phyloP scores from a whole-genome alignment of 1,140 invertebrate genomes.

The Stenopsyche tienmushanensis region DNA sequence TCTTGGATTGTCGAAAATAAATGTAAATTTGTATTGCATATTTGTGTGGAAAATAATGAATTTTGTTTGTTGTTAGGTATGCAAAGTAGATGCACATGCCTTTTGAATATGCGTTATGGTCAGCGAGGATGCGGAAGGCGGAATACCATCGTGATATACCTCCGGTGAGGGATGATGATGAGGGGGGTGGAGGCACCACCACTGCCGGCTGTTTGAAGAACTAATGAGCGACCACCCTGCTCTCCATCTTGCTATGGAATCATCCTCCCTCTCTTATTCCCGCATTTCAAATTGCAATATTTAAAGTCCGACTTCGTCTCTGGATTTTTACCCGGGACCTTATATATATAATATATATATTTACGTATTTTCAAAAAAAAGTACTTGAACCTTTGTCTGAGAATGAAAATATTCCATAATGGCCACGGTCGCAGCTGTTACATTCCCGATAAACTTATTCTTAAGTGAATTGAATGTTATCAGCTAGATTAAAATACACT shows the following conservation, averaged over 20 bases:
- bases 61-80: too few relatives aligned
- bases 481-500: conserved; percentile 13
- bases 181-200: background rate
- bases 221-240: conserved; percentile 38
- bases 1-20: too few relatives aligned
- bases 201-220: conserved; percentile 38
- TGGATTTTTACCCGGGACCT: too few relatives aligned
- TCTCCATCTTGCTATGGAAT: conserved; percentile 26
- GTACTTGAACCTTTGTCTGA: background rate
- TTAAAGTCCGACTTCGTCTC: conserved; percentile 22
- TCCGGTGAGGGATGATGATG: background rate
- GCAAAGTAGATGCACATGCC: too few relatives aligned
- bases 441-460: conserved; percentile 14
- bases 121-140: too few relatives aligned
- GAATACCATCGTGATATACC: too few relatives aligned
- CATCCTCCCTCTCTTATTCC: conserved; percentile 6
- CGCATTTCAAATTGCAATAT: conserved; percentile 23
- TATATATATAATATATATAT: too few relatives aligned
- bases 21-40: too few relatives aligned
- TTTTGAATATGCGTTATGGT: too few relatives aligned
- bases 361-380: background rate
- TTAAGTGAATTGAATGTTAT: conserved; percentile 29
- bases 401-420: conserved; percentile 10
- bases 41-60: too few relatives aligned
- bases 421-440: conserved; percentile 18